Evolutionary conservation across 2,888 invertebrate species (phyloP), one percentile per base, ranked within the genome.

Genomic region (Myathropa florea): DNA sequence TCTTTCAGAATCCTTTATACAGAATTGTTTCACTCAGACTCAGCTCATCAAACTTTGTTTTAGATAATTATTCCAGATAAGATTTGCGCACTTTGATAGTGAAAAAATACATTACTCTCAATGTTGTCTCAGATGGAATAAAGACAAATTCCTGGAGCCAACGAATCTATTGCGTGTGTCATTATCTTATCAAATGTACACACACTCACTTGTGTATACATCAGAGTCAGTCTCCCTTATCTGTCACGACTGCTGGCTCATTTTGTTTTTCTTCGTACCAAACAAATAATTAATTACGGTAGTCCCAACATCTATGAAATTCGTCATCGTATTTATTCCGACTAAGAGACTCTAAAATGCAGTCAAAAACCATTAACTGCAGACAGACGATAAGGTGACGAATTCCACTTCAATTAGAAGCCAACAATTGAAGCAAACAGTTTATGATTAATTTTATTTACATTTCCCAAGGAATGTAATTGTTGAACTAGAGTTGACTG

Each of bases 101-200:
- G 39, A 39, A n/a, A 63, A 59, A 67, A 6, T 30, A 76, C 65
- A 67, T 76, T 59, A 59, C 21, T 30, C 64, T 57, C 57, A 73
- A 12, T 55, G 33, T 63, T 64, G 33, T 33, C 59, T 63, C 63
- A 36, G 23, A 73, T 73, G 10, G 59, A 39, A 59, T 9, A 18
- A 10, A 46, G 39, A 67, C 10, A 21, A 67, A 67, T 67, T 60
- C 33, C 10, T 76, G 6, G 59, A 18, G 59, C 75, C 64, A 57
- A 59, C 14, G 65, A 76, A 46, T 67, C 26, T 36, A 57, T 75
- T 76, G 65, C 75, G 75, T 67, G 30, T 23, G 57, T 46, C 30
- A 4, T 60, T 71, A 71, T 71, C 73, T 73, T 73, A 73, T 73
- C 73, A 7, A n/a, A 57, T n/a, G n/a, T 60, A 60, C 60, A 14